Conservation (phyloP, 1,140 invertebrate genomes). For the Drosophila kepulauana region DNA sequence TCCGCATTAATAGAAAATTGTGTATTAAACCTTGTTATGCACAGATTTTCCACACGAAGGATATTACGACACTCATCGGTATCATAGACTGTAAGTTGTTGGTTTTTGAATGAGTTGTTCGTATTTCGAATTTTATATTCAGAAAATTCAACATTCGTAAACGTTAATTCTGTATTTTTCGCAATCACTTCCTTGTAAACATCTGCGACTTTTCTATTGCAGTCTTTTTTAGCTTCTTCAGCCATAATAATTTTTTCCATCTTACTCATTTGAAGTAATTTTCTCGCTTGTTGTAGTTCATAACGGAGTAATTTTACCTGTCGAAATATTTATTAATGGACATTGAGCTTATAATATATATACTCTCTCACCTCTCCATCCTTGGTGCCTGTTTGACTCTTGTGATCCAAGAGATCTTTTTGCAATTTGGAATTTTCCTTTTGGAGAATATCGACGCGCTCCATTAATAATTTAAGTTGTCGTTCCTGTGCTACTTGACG, state of each 20-base stretch:
- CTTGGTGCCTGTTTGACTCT: constrained; percentile 59
- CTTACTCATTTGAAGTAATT: constrained; percentile 70
- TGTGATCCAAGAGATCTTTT: constrained; percentile 61
- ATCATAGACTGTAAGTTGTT: background rate
- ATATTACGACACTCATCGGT: constrained; percentile 29
- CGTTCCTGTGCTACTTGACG: constrained; percentile 72
- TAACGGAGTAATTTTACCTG: constrained; percentile 71
- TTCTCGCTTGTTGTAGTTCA: constrained; percentile 69
- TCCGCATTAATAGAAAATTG: background rate
- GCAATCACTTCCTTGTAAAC: constrained; percentile 59
- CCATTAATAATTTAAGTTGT: constrained; percentile 75
- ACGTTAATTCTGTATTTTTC: constrained; percentile 56
- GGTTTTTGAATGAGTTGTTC: constrained; percentile 30
- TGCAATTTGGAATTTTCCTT: constrained; percentile 72
- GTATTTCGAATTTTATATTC: constrained; percentile 65
- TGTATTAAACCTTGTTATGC: constrained; percentile 25
- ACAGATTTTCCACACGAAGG: constrained; percentile 48
- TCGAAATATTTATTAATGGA: background rate
- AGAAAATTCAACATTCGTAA: constrained; percentile 49
- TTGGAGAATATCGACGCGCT: constrained; percentile 68
- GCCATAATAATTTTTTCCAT: constrained; percentile 68
- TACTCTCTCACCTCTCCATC: constrained; percentile 67
- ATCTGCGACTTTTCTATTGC: constrained; percentile 65
- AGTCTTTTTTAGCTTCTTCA: constrained; percentile 60
- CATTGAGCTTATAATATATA: background rate